Evolutionary conservation across 2,797 vertebrate genomes (phyloP).

Genomic region (Brachyalestes nurse): DNA sequence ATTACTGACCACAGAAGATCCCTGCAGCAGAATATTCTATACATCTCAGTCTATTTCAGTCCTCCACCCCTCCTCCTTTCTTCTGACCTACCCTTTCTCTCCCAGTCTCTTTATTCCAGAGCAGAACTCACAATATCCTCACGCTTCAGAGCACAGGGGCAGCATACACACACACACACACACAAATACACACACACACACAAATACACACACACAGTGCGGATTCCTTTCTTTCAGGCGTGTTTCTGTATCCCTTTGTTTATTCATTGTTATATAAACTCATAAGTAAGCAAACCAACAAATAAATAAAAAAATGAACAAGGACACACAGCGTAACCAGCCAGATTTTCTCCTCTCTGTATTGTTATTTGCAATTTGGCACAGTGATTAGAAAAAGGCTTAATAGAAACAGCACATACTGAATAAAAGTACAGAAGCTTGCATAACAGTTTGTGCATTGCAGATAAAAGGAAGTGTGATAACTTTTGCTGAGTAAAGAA

Average conservation of each 20-base stretch:
- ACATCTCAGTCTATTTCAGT: conserved; percentile 39
- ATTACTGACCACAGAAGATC: conserved; percentile 7
- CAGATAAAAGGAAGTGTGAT: no score
- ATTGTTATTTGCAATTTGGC: no score
- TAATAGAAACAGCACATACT: no score
- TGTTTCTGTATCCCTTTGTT: not conserved
- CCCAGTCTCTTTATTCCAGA: conserved; percentile 9
- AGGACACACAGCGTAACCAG: no score
- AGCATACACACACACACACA: not conserved
- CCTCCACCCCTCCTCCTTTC: not conserved
- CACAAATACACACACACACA: not conserved
- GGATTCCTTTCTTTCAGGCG: no score
- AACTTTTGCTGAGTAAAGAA: no score
- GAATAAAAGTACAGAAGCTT: no score
- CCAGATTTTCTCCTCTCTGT: no score
- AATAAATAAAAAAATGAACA: not conserved
- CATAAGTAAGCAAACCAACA: not conserved
- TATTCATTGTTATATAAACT: not conserved
- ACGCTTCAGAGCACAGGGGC: not conserved
- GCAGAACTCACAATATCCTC: not conserved
- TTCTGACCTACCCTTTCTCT: not conserved
- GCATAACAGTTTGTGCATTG: no score
- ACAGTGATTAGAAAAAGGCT: no score
- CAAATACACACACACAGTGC: no score
- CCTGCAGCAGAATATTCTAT: conserved; percentile 21